These are phyloP conservation scores for Acrocephalus scirpaceus DNA, from an alignment of 2,797 vertebrate species.

Conservation along the genomic window DNA sequence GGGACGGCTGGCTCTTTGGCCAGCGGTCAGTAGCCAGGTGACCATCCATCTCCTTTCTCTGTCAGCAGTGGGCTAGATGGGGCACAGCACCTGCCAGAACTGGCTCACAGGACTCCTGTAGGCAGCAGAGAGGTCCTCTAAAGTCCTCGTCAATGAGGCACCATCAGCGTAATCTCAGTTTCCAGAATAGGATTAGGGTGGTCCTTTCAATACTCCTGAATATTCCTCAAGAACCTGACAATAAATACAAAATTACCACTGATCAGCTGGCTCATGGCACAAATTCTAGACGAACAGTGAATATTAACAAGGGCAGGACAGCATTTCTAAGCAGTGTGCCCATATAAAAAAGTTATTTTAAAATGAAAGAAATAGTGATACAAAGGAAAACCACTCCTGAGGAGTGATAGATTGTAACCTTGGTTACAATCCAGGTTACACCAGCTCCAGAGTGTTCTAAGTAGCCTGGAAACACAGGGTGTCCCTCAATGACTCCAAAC, in stretches of 20 bases:
- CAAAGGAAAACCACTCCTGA: neutral
- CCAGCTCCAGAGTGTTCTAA: neutral
- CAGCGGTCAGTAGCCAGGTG: neutral
- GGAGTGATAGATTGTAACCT: neutral
- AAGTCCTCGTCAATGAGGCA: neutral
- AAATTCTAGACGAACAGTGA: neutral
- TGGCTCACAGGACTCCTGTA: accelerated
- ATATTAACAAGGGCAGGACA: neutral
- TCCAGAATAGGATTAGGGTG: neutral
- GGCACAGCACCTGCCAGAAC: neutral
- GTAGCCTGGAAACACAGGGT: neutral
- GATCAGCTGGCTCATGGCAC: neutral
- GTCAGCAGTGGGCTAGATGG: neutral
- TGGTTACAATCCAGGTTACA: neutral
- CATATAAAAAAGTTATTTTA: neutral
- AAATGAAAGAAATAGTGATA: neutral
- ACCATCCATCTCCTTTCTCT: neutral
- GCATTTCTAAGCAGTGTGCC: neutral
- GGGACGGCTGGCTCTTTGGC: neutral
- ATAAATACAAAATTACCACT: neutral
- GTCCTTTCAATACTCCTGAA: neutral
- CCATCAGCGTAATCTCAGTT: neutral
- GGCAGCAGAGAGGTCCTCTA: neutral
- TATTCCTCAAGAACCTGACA: neutral
- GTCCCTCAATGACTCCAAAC: neutral